Percentiles rank a stretch among this genome's conserved stretches.
These are phyloP conservation scores for Trisateles emortualis DNA, from an alignment of 2,888 invertebrate genomes.

Conservation along the genomic window DNA sequence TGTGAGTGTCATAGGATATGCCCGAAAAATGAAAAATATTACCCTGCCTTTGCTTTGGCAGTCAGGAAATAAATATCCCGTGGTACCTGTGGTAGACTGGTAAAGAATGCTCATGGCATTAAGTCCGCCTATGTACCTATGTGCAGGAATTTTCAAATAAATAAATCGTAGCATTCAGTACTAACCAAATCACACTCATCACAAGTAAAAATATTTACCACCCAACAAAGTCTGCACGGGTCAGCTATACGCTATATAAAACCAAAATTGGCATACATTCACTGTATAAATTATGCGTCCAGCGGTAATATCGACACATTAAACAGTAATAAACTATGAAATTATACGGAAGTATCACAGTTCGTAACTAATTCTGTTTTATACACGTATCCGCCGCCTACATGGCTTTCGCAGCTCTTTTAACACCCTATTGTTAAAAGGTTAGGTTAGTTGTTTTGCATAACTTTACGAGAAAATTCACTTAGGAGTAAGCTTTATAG, in stretches of 20 bases:
- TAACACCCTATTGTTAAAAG: slow-evolving; percentile 36
- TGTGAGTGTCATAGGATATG: no score
- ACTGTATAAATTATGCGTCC: slow-evolving; percentile 1
- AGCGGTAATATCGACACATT: neutral
- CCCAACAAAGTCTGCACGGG: no score
- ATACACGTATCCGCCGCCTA: slow-evolving; percentile 21
- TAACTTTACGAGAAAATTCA: slow-evolving; percentile 20
- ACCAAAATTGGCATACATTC: slow-evolving; percentile 11
- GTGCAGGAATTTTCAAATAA: no score
- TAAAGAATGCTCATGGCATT: no score
- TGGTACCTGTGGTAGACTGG: no score
- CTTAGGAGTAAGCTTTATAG: neutral
- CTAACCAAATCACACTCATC: no score
- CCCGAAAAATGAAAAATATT: no score
- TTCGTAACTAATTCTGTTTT: slow-evolving; percentile 32
- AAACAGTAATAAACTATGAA: slow-evolving; percentile 2
- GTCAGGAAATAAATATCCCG: no score
- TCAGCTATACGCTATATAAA: neutral
- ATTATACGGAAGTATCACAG: slow-evolving; percentile 35
- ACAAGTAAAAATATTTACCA: no score
- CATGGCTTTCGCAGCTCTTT: slow-evolving; percentile 29
- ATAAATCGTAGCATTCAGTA: no score
- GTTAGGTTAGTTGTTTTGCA: slow-evolving; percentile 15
- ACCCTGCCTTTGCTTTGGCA: no score
- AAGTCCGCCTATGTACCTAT: no score